These are phyloP conservation scores for Lasioglossum villosulum DNA, from an alignment of 2,888 invertebrate species.

Conservation along the genomic window DNA sequence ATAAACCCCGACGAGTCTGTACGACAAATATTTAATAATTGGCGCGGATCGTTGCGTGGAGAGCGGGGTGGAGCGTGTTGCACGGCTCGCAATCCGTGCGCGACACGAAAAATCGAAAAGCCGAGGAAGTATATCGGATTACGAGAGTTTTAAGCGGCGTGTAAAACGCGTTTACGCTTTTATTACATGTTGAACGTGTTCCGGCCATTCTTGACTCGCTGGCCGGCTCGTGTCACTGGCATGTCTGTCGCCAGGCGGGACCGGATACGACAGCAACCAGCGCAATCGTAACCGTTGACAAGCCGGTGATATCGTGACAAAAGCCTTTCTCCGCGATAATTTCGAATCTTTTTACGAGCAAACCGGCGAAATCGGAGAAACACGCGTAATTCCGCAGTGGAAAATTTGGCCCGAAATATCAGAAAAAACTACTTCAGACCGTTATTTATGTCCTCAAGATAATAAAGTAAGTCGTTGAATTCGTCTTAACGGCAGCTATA, in stretches of 20 bases:
- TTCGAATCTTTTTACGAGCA: constrained; percentile 44
- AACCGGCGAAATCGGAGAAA: not conserved
- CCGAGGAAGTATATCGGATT: not conserved
- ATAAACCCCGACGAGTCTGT: not conserved
- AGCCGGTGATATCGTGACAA: constrained; percentile 54
- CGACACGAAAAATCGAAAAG: not conserved
- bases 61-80: too few species aligned
- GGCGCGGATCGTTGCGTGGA: not conserved
- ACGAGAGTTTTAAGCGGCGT: not conserved
- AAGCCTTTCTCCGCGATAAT: constrained; percentile 50
- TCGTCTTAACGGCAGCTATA: too few species aligned
- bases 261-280: constrained; percentile 58
- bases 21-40: constrained; percentile 24
- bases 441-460: too few species aligned
- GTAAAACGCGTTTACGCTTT: constrained; percentile 27
- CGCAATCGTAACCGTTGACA: constrained; percentile 56
- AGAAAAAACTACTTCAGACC: too few species aligned
- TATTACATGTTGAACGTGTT: constrained; percentile 26
- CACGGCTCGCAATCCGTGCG: not conserved
- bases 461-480: too few species aligned
- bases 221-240: not conserved
- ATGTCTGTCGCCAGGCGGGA: constrained; percentile 6
- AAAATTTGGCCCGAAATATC: too few species aligned
- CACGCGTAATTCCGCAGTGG: not conserved
- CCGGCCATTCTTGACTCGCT: constrained; percentile 18